Evolutionary conservation across 2,888 invertebrate species (phyloP).

Genomic region (Charanyca ferruginea): DNA sequence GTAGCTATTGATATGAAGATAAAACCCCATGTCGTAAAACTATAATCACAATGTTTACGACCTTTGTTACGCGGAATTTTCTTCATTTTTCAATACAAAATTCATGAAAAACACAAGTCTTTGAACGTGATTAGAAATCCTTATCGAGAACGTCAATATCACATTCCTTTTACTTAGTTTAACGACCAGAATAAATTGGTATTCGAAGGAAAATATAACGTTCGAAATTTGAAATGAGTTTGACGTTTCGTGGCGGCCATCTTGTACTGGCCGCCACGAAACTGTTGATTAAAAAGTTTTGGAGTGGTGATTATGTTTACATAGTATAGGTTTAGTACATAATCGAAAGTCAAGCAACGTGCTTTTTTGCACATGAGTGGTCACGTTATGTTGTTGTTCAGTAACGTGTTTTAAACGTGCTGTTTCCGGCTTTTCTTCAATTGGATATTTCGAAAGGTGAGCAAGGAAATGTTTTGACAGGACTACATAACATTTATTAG

Average conservation of each 20-base stretch:
- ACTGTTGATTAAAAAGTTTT: constrained; percentile 4
- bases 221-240: constrained; percentile 23
- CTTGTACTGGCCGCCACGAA: constrained; percentile 31
- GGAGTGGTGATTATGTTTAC: constrained; percentile 30
- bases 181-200: background rate
- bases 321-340: constrained; percentile 4
- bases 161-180: constrained; percentile 24
- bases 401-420: constrained; percentile 1
- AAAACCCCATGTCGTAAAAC: constrained; percentile 30
- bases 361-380: constrained; percentile 10
- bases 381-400: constrained; percentile 12
- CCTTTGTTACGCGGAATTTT: constrained; percentile 46
- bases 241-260: constrained; percentile 27
- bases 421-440: constrained; percentile 19
- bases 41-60: constrained; percentile 43
- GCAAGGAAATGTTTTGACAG: background rate
- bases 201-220: background rate
- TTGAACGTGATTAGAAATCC: constrained; percentile 18
- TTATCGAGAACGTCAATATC: constrained; percentile 36
- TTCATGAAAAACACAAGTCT: constrained; percentile 11
- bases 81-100: constrained; percentile 51
- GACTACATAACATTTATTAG: too few relatives aligned
- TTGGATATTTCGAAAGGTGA: background rate
- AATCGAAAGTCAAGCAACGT: constrained; percentile 1
- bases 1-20: constrained; percentile 19